A percentile compares a stretch with the other conserved stretches of the same genome.
Evolutionary conservation across 1,140 invertebrate genomes (phyloP).

Genomic region (Babylonia areolata): DNA sequence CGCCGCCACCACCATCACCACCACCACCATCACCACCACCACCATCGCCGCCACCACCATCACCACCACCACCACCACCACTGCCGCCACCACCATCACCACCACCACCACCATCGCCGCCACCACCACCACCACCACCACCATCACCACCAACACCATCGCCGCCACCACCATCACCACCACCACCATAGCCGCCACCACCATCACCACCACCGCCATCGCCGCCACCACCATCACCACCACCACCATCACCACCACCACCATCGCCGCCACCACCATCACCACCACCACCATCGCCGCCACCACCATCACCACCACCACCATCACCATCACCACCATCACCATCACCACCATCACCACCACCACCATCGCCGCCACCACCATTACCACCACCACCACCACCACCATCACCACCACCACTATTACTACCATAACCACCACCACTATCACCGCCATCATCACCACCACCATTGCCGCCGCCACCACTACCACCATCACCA

Average conservation of each 20-base stretch:
- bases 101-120: neutral
- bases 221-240: neutral
- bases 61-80: conserved; percentile 17
- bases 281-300: neutral
- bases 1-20: neutral
- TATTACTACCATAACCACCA: too few relatives aligned
- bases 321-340: conserved; percentile 5
- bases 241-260: conserved; percentile 20
- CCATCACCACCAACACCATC: too few relatives aligned
- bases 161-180: too few relatives aligned
- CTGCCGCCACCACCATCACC: neutral
- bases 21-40: neutral
- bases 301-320: neutral
- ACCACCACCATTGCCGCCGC: neutral
- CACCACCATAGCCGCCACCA: too few relatives aligned
- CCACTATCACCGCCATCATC: neutral
- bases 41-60: neutral
- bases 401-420: conserved; percentile 17
- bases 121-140: conserved; percentile 17
- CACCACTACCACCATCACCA: neutral
- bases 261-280: neutral
- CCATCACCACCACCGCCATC: neutral
- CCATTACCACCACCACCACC: conserved; percentile 2
- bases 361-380: neutral
- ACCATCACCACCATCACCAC: neutral